A percentile compares a stretch with the other conserved stretches of the same genome.
Conservation (phyloP, 30 jellyfish, hydroid and myxozoan species). For the Cassiopea andromeda region DNA sequence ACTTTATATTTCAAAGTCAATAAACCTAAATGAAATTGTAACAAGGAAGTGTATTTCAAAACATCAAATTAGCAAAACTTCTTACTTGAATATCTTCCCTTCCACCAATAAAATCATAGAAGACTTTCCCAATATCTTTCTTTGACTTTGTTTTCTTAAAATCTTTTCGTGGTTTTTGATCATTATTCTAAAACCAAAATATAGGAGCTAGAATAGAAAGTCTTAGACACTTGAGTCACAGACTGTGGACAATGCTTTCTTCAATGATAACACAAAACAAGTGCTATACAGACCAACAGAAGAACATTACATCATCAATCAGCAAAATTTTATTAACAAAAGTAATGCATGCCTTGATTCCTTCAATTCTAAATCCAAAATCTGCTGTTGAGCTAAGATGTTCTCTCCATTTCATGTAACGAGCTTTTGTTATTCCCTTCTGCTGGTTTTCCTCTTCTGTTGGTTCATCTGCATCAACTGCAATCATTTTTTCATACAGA, state of each 20-base stretch:
- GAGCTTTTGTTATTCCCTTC: slow-evolving; percentile 81
- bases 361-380: slow-evolving; percentile 97
- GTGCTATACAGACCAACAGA: too few species aligned
- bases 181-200: slow-evolving; percentile 74
- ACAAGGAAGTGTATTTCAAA: background rate
- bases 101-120: slow-evolving; percentile 61
- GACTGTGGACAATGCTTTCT: too few species aligned
- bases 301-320: too few species aligned
- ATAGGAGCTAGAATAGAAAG: background rate
- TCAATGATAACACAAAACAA: too few species aligned
- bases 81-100: slow-evolving; percentile 74
- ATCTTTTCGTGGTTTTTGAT: slow-evolving; percentile 89
- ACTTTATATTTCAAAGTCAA: too few species aligned
- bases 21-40: too few species aligned
- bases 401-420: slow-evolving; percentile 99
- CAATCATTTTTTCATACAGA: slow-evolving; percentile 85
- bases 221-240: too few species aligned
- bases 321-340: too few species aligned
- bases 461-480: slow-evolving; percentile 93
- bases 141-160: slow-evolving; percentile 82
- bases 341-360: slow-evolving; percentile 78
- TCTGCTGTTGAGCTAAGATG: slow-evolving; percentile 94
- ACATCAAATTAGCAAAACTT: background rate
- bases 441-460: slow-evolving; percentile 88
- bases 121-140: slow-evolving; percentile 80